Conservation (phyloP, 2,888 invertebrate species). For the Xylota sylvarum region DNA sequence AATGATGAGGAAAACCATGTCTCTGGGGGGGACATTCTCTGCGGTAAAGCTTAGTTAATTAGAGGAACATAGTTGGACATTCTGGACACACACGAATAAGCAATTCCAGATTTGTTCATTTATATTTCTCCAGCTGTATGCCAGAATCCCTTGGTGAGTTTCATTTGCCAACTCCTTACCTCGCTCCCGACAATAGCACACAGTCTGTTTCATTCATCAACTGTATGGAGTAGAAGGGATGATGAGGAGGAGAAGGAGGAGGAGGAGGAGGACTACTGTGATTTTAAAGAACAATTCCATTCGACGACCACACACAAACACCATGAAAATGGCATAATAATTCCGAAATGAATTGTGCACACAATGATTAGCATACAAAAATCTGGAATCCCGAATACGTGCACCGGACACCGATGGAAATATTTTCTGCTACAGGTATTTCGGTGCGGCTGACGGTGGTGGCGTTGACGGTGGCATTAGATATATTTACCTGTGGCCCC, state of each 20-base stretch:
- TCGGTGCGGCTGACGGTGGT: slow-evolving; percentile 20
- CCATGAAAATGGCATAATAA: slow-evolving; percentile 70
- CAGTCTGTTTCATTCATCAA: background rate
- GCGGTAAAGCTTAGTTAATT: slow-evolving; percentile 28
- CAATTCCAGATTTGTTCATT: slow-evolving; percentile 26
- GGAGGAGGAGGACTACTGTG: slow-evolving; percentile 5
- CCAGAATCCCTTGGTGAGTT: background rate
- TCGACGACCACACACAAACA: slow-evolving; percentile 10
- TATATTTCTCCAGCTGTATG: background rate
- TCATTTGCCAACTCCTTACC: background rate
- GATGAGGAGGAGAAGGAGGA: background rate
- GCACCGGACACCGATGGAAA: slow-evolving; percentile 76
- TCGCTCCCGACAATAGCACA: background rate
- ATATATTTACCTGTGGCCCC: slow-evolving; percentile 71
- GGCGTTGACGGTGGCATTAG: slow-evolving; percentile 71
- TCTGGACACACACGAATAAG: slow-evolving; percentile 39
- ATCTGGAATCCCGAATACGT: slow-evolving; percentile 79
- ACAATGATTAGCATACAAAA: slow-evolving; percentile 79
- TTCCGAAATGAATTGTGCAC: slow-evolving; percentile 78
- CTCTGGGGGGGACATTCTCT: background rate
- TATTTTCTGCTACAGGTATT: slow-evolving; percentile 76
- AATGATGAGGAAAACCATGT: background rate
- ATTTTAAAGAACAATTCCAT: slow-evolving; percentile 64
- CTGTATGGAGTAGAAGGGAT: background rate
- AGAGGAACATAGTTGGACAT: background rate